Base-by-base conservation (phyloP, 2,113 vertebrate species). In the Forbesichthys papilliferus region DNA sequence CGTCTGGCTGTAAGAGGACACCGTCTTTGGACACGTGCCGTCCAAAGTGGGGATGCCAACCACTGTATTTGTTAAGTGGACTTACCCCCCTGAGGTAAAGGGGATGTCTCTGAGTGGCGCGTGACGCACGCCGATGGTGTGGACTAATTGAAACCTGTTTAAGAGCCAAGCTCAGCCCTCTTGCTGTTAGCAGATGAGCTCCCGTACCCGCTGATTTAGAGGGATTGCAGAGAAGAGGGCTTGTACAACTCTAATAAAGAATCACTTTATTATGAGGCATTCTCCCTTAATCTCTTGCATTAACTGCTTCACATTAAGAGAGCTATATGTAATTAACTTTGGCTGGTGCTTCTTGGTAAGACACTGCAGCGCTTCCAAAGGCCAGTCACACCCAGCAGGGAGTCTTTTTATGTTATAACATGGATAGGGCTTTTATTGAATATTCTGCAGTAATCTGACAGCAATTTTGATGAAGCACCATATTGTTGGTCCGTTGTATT, bases 81-180 rank as follows among this genome's bases (percentile, higher is more conserved):
- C 27, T 27, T 27, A 20, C 1, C 20, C 20, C 20, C 20, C 20
- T 20, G 20, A 20, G 20, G 49, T 58, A 42, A 63, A 56, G 54
- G 46, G 5, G 54, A 4, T 48, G 18, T 47, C 20, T 70, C 55
- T 71, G 51, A 77, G 36, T 9, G 51, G 80, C 71, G 58, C 66
- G 64, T 69, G 49, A 62, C 11, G 1, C 34, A 13, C 59, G 33
- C 60, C 61, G 11, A 55, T 47, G 27, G 78, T 58, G 33, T 60
- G 56, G 53, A 42, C 70, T 87, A 79, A 84, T 77, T 82, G 80
- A 83, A 79, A 78, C 42, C 65, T 79, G 58, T 81, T 83, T 76
- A 73, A 52, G 62, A 77, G 64, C 27, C 51, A 27, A 14, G 16
- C 64, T 55, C 4, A 34, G 68, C 18, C 47, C 55, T 77, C 52